Evolutionary conservation across 1,140 invertebrate genomes (phyloP), one percentile per base, ranked within the genome.

Genomic region (Drosophila kohkoa): DNA sequence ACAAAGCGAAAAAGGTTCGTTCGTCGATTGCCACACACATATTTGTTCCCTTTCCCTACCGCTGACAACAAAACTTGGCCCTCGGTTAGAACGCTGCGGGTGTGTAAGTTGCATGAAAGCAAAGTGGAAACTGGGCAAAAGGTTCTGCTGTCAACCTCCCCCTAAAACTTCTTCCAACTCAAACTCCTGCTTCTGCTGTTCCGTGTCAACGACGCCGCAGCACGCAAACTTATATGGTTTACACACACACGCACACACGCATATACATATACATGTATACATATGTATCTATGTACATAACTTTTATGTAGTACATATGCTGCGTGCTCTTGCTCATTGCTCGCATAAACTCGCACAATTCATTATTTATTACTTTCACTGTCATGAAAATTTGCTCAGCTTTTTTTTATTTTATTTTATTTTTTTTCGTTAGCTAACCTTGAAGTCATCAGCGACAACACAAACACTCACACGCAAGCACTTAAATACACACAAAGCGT

Each of bases 331-430:
- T 30, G 60, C 68, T 77, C 81, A 87, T 82, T 86, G 76, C 76
- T 59, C 59, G 65, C 72, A 77, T 86, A 78, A 82, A 68, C 75
- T 81, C 75, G 60, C 65, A 68, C 66, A 82, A 87, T 87, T 87
- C 86, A 87, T 88, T 87, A 87, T 87, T 88, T 88, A 88, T 87
- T 82, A 75, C 71, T 65, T 71, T 86, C 77, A 77, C 77, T 81
- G 81, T 71, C 81, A 77, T 79, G 69, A 75, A 77, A 75, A 82
- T 87, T 87, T 88, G 75, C 45, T 82, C 66, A 73, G 75, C 75
- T 74, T 87, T 71, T 73, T 25, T 25, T 25, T 25, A 4, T 25
- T 25, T 25, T 25, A 25, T 25, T 25, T 25, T 25, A 25, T 25
- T 25, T 25, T 20, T 25, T 76, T 73, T 76, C 69, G 49, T 72